These are phyloP conservation scores for Neosilurus mollespiculum DNA, from an alignment of 2,797 vertebrate species.

Conservation along the genomic window DNA sequence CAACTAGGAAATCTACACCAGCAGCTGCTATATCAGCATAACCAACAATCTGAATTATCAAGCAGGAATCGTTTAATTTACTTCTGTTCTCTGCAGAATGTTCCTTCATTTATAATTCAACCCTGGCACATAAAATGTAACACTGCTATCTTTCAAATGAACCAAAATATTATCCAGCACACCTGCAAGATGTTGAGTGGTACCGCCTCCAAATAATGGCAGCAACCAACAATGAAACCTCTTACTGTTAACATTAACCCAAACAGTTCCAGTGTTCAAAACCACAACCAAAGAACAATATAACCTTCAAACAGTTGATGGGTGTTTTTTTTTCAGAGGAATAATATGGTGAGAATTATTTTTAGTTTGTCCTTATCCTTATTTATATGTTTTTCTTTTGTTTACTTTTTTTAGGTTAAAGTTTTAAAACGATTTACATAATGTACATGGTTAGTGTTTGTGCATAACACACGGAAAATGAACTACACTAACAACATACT, in stretches of 20 bases:
- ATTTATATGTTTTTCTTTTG: neutral
- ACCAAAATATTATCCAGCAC: conserved; percentile 64
- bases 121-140: conserved; percentile 13
- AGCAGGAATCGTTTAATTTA: neutral
- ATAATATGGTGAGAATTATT: neutral
- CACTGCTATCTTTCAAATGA: conserved; percentile 50
- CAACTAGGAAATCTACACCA: neutral
- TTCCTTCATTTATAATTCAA: conserved; percentile 16
- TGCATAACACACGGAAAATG: neutral
- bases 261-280: conserved; percentile 52
- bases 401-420: neutral
- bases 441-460: neutral
- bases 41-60: neutral
- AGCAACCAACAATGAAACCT: conserved; percentile 47
- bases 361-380: neutral
- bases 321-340: neutral
- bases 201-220: conserved; percentile 53
- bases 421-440: neutral
- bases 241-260: conserved; percentile 55
- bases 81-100: neutral
- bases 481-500: neutral
- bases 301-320: conserved; percentile 21
- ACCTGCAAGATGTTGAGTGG: conserved; percentile 62
- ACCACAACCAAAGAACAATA: conserved; percentile 33
- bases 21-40: neutral